Conservation (phyloP, 2,113 vertebrate species). For the Rhynchomys soricoides region DNA sequence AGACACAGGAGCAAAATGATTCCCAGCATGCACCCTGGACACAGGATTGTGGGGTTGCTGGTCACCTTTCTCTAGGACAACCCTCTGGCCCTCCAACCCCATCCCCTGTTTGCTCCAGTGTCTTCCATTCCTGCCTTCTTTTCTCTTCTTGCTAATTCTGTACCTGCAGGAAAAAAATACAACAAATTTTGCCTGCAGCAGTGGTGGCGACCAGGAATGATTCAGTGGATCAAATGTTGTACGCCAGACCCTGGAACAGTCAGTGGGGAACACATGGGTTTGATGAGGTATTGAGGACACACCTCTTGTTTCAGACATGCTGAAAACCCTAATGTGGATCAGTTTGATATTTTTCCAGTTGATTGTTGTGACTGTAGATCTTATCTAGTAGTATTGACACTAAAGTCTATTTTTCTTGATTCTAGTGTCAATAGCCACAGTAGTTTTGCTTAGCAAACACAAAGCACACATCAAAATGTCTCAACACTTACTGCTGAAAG, state of each 20-base stretch:
- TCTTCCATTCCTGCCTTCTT: background rate
- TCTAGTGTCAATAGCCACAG: background rate
- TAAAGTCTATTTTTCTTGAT: background rate
- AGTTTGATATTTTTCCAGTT: background rate
- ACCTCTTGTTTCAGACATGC: background rate
- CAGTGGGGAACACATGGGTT: background rate
- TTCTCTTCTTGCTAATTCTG: background rate
- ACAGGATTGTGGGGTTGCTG: background rate
- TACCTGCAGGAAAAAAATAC: background rate
- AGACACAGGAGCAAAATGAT: background rate
- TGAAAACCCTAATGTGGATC: background rate
- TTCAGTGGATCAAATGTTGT: background rate
- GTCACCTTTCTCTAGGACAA: background rate
- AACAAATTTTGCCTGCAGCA: background rate
- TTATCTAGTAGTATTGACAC: background rate
- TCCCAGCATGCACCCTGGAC: background rate
- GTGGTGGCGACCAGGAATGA: background rate
- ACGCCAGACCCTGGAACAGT: background rate
- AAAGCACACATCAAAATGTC: background rate
- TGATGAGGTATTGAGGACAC: background rate
- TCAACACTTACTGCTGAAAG: constrained; percentile 66
- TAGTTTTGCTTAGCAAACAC: constrained; percentile 18
- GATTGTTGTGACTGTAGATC: background rate
- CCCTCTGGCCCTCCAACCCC: background rate
- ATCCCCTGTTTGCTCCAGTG: background rate